Evolutionary conservation across 2,113 vertebrate genomes (phyloP).

Genomic region (Eulemur rufifrons): DNA sequence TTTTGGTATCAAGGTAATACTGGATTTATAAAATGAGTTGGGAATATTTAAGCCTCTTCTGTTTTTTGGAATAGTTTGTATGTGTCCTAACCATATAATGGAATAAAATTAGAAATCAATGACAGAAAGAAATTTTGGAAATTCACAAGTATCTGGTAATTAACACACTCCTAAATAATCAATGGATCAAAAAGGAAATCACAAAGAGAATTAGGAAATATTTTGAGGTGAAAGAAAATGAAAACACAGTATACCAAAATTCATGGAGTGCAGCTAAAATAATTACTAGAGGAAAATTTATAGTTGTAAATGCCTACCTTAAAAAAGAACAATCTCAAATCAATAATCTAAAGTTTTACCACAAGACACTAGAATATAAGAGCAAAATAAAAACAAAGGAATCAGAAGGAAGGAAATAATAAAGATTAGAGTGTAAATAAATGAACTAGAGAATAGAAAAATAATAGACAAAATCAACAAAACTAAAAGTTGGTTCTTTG

Average conservation of each 20-base stretch:
- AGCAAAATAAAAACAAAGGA: constrained; percentile 14
- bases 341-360: background rate
- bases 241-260: background rate
- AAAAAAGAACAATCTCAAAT: background rate
- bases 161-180: background rate
- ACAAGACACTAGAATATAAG: background rate
- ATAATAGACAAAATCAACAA: background rate
- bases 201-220: background rate
- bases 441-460: background rate
- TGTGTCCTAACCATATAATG: background rate
- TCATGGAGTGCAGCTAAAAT: background rate
- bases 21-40: background rate
- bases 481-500: background rate
- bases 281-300: background rate
- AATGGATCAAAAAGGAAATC: background rate
- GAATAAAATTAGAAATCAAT: background rate
- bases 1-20: background rate
- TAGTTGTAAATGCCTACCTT: background rate
- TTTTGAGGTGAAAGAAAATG: background rate
- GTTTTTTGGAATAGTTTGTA: background rate
- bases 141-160: background rate
- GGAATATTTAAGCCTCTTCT: background rate
- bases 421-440: background rate
- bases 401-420: background rate
- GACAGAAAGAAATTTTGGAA: background rate